Percentiles rank a stretch among this genome's conserved stretches.
Conservation (phyloP, 2,113 vertebrate species). For the Gorilla gorilla region DNA sequence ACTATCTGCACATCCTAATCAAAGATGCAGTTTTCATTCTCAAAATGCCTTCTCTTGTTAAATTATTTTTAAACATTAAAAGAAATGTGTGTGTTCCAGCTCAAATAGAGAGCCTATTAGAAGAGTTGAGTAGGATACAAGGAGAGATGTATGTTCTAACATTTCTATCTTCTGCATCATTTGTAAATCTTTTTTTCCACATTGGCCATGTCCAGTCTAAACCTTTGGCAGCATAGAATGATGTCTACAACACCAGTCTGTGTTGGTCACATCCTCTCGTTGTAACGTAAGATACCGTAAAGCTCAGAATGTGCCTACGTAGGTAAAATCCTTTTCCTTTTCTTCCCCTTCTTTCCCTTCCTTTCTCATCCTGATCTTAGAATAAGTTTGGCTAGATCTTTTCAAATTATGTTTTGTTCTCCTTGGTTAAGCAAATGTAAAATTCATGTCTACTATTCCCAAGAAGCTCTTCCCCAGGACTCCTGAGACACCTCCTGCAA, state of each 20-base stretch:
- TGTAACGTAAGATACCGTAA: not conserved
- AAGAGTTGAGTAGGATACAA: not conserved
- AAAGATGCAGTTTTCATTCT: not conserved
- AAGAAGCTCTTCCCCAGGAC: not conserved
- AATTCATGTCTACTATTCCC: slow-evolving; percentile 23
- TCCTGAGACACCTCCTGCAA: not conserved
- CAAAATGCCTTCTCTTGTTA: not conserved
- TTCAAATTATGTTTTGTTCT: not conserved
- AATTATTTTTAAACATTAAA: slow-evolving; percentile 4
- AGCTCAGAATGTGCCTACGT: not conserved
- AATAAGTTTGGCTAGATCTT: not conserved
- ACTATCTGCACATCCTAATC: not conserved
- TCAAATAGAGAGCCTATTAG: not conserved
- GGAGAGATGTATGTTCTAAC: not conserved
- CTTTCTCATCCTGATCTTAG: not conserved
- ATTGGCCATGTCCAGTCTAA: not conserved
- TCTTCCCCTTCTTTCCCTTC: not conserved
- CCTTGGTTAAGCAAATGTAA: slow-evolving; percentile 26
- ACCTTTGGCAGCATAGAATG: not conserved
- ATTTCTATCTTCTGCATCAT: not conserved
- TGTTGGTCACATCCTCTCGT: not conserved
- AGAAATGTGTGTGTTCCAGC: not conserved
- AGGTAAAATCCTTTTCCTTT: not conserved
- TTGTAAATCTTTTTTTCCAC: not conserved
- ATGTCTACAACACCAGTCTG: not conserved